Conservation (phyloP, 2,113 vertebrate species). For the Anthoscopus minutus region DNA sequence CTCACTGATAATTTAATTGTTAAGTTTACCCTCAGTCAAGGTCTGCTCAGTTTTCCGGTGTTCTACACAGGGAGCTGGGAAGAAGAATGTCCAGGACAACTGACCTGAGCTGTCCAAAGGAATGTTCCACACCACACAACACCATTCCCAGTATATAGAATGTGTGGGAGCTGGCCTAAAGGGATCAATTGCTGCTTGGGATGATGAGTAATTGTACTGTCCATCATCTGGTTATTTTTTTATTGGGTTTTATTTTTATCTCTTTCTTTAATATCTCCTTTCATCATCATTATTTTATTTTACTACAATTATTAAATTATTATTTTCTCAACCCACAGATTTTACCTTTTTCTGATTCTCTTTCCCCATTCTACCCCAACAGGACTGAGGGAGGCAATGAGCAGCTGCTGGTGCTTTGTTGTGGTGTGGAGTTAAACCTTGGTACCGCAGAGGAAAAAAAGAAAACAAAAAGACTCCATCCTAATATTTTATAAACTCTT, state of each 20-base stretch:
- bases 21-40: no score
- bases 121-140: background rate
- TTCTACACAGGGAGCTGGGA: background rate
- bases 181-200: background rate
- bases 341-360: background rate
- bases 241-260: background rate
- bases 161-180: background rate
- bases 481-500: background rate
- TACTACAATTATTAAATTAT: background rate
- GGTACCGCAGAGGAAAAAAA: background rate
- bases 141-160: fast-evolving
- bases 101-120: background rate
- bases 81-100: background rate
- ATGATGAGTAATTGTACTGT: background rate
- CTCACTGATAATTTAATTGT: background rate
- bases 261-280: background rate
- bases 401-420: background rate
- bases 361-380: background rate
- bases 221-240: background rate
- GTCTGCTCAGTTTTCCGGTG: background rate
- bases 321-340: background rate
- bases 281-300: background rate
- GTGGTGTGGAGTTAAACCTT: background rate
- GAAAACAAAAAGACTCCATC: background rate
- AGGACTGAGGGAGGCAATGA: background rate